Evolutionary conservation across 2,888 invertebrate genomes (phyloP).

Genomic region (Drosophila cracens): DNA sequence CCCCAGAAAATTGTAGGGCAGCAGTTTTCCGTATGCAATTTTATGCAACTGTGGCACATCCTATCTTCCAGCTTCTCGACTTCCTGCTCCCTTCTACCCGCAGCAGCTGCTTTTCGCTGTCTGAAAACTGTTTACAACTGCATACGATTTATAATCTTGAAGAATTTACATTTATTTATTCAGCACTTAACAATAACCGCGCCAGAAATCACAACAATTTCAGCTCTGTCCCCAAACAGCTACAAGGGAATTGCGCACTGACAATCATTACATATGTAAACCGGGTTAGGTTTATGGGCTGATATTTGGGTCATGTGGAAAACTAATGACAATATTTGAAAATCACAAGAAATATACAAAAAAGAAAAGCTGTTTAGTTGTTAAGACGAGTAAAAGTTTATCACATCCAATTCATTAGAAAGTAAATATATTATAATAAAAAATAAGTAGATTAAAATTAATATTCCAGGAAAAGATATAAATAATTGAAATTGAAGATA

Average conservation of each 20-base stretch:
- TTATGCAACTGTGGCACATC: constrained; percentile 81
- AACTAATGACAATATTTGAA: constrained; percentile 10
- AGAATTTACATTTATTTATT: constrained; percentile 79
- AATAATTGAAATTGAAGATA: neutral
- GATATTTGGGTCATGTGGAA: constrained; percentile 18
- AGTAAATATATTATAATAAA: neutral
- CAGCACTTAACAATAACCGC: constrained; percentile 59
- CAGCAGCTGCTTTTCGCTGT: constrained; percentile 34
- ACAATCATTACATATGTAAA: constrained; percentile 36
- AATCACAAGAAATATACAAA: constrained; percentile 6
- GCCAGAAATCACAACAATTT: constrained; percentile 57
- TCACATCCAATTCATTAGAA: neutral
- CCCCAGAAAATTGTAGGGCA: constrained; percentile 61
- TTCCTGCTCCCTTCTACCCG: constrained; percentile 2
- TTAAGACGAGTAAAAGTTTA: neutral
- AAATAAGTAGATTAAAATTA: neutral
- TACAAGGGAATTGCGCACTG: constrained; percentile 8
- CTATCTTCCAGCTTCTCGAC: constrained; percentile 18
- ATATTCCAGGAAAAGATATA: neutral
- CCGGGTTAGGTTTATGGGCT: neutral
- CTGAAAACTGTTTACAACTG: constrained; percentile 77
- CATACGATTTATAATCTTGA: constrained; percentile 80
- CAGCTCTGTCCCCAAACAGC: neutral
- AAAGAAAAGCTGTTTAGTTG: neutral
- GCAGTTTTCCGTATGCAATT: constrained; percentile 78